Percentiles rank a stretch among this genome's conserved stretches.
phyloP scores from a whole-genome alignment of 2,113 vertebrate genomes.

The Nannobrachium achirus region DNA sequence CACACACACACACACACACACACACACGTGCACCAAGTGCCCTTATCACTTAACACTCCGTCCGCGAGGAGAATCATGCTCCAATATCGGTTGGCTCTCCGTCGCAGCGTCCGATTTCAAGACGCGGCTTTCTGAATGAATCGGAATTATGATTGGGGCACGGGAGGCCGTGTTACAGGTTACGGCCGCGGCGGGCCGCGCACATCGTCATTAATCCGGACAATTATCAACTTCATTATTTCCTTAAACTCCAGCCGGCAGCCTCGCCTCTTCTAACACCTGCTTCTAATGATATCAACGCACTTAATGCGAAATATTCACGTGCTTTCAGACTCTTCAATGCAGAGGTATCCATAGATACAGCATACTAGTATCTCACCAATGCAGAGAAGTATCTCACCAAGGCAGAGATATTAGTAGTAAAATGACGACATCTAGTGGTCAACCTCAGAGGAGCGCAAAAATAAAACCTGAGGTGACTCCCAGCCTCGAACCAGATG shows the following conservation, averaged over 20 bases:
- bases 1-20: slow-evolving; percentile 1
- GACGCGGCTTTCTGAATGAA: slow-evolving; percentile 37
- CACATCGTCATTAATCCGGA: slow-evolving; percentile 24
- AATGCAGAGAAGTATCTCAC: too few species aligned
- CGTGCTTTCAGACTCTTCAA: too few species aligned
- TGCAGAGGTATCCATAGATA: too few species aligned
- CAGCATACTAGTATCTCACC: too few species aligned
- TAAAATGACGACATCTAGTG: too few species aligned
- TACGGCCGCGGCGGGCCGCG: not conserved
- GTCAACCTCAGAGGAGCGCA: too few species aligned
- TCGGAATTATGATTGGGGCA: slow-evolving; percentile 53
- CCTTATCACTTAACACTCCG: slow-evolving; percentile 45
- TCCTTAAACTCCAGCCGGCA: slow-evolving; percentile 37
- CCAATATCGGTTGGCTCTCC: slow-evolving; percentile 35
- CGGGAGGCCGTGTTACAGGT: slow-evolving; percentile 24
- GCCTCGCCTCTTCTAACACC: slow-evolving; percentile 47
- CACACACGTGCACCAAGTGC: slow-evolving; percentile 34
- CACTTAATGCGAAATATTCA: too few species aligned
- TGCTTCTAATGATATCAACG: too few species aligned
- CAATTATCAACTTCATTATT: slow-evolving; percentile 46
- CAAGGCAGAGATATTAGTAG: too few species aligned
- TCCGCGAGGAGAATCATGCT: slow-evolving; percentile 32
- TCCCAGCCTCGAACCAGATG: too few species aligned
- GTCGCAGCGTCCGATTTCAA: slow-evolving; percentile 50
- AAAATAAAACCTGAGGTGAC: too few species aligned